Percentiles rank a stretch among this genome's conserved stretches.
Conservation (phyloP, 2,113 vertebrate species). For the zebrafish (Danio rerio) region DNA sequence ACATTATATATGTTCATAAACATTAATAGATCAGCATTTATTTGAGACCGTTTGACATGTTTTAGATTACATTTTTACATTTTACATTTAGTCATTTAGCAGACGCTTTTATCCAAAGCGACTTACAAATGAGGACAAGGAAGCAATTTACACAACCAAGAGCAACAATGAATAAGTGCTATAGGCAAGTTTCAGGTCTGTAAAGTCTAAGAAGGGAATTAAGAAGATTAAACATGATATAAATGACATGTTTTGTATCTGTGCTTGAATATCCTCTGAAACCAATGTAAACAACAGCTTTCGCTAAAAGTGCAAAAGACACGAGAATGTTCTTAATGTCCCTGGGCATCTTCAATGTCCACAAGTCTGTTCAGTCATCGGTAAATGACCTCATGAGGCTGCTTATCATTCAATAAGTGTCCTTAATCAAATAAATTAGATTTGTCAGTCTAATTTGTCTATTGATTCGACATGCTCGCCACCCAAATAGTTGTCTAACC, state of each 20-base stretch:
- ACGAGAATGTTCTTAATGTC: constrained; percentile 46
- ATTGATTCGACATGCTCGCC: constrained; percentile 68
- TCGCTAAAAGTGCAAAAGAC: constrained; percentile 19
- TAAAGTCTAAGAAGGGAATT: no score
- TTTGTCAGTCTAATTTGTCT: constrained; percentile 75
- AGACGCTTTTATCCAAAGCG: no score
- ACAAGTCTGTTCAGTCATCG: constrained; percentile 12
- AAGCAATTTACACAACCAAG: no score
- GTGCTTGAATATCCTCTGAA: neutral
- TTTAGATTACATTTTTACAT: no score
- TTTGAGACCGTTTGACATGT: no score
- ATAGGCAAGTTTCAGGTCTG: no score
- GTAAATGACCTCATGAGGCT: constrained; percentile 32
- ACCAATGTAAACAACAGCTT: neutral
- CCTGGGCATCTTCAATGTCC: constrained; percentile 27
- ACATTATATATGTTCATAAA: no score
- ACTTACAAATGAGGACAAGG: no score
- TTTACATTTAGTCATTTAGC: no score
- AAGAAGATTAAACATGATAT: no score
- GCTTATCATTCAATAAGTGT: constrained; percentile 54
- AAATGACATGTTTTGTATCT: neutral
- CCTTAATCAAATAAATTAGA: constrained; percentile 71
- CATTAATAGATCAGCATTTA: no score
- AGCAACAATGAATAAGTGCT: no score
- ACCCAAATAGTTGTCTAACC: constrained; percentile 45